Conservation (phyloP, 2,888 invertebrate genomes). For the Hemicrepidius hirtus region DNA sequence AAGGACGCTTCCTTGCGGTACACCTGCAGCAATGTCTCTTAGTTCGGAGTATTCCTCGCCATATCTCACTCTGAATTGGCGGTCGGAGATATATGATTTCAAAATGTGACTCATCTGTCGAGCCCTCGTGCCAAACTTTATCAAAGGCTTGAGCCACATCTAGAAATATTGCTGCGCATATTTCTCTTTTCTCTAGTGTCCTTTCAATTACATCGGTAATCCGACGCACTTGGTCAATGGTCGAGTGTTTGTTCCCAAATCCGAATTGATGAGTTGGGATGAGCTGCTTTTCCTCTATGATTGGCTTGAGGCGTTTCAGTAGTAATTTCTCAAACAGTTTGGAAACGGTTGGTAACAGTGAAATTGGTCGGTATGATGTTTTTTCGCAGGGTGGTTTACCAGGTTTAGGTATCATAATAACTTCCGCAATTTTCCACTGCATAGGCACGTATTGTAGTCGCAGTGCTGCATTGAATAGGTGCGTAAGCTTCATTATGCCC, state of each 20-base stretch:
- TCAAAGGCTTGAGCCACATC: conserved; percentile 51
- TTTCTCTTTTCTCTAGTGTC: conserved; percentile 49
- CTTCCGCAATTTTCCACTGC: conserved; percentile 57
- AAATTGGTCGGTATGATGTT: conserved; percentile 58
- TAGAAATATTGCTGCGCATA: conserved; percentile 51
- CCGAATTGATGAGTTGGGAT: conserved; percentile 57
- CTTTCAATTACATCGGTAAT: conserved; percentile 45
- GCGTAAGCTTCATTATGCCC: conserved; percentile 54
- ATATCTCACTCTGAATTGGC: conserved; percentile 41
- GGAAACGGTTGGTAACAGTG: conserved; percentile 50
- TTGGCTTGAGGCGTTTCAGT: conserved; percentile 46
- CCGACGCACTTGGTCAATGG: conserved; percentile 55
- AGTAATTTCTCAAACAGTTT: conserved; percentile 44
- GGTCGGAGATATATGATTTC: conserved; percentile 42
- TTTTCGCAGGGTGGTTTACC: conserved; percentile 55
- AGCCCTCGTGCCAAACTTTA: conserved; percentile 48
- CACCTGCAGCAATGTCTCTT: conserved; percentile 47
- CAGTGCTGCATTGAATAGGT: conserved; percentile 57
- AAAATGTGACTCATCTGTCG: conserved; percentile 29
- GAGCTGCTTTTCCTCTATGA: conserved; percentile 47
- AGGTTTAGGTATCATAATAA: conserved; percentile 53
- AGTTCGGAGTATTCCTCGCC: conserved; percentile 36
- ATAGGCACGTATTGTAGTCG: conserved; percentile 56
- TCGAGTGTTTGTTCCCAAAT: conserved; percentile 52
- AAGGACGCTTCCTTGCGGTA: conserved; percentile 51